phyloP scores from a whole-genome alignment of 1,140 invertebrate genomes.

The Cephus cinctus region DNA sequence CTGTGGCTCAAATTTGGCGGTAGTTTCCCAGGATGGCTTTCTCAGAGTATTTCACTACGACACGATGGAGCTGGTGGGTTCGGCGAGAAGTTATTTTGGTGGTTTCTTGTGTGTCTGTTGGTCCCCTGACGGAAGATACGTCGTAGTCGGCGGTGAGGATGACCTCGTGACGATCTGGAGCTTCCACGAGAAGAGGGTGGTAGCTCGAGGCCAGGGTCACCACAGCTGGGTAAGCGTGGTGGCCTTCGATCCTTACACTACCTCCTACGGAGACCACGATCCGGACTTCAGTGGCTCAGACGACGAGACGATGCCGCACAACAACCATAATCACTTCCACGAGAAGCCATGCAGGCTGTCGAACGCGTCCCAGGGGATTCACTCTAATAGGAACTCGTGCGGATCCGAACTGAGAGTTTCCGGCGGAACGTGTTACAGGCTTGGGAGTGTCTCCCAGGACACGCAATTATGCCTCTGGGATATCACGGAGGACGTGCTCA shows the following conservation, averaged over 20 bases:
- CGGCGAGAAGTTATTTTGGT: slow-evolving; percentile 94
- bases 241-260: slow-evolving; percentile 92
- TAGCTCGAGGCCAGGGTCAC: slow-evolving; percentile 92
- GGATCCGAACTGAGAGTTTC: slow-evolving; percentile 58
- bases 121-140: slow-evolving; percentile 94
- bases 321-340: slow-evolving; percentile 53
- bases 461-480: slow-evolving; percentile 98
- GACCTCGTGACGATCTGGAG: slow-evolving; percentile 99
- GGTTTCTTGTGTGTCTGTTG: slow-evolving; percentile 95
- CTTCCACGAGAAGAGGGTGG: slow-evolving; percentile 86
- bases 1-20: slow-evolving; percentile 87
- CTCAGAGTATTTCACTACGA: slow-evolving; percentile 96
- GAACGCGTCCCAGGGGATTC: slow-evolving; percentile 42
- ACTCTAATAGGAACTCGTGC: slow-evolving; percentile 56
- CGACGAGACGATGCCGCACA: slow-evolving; percentile 59
- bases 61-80: slow-evolving; percentile 91
- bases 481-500: slow-evolving; percentile 91
- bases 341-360: slow-evolving; percentile 42
- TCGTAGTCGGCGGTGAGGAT: slow-evolving; percentile 97
- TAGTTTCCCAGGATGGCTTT: slow-evolving; percentile 95
- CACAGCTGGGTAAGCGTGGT: slow-evolving; percentile 97
- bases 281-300: slow-evolving; percentile 62
- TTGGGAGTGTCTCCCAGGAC: slow-evolving; percentile 98
- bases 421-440: slow-evolving; percentile 73
- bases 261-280: slow-evolving; percentile 62